phyloP scores from a whole-genome alignment of 2,888 invertebrate genomes.

The Elgonia sp. region DNA sequence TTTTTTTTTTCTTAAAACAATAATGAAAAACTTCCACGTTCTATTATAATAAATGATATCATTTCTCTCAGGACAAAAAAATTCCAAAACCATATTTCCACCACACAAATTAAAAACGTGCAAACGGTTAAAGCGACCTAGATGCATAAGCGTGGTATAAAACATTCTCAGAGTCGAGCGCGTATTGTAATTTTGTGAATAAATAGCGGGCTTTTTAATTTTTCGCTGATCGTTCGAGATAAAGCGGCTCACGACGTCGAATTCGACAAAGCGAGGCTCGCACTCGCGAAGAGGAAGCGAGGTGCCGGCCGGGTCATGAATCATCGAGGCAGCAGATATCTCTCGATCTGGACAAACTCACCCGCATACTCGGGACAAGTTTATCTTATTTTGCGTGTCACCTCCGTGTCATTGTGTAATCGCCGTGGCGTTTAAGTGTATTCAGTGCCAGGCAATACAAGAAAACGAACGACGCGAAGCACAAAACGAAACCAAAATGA shows the following conservation, averaged over 20 bases:
- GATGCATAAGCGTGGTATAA: background rate
- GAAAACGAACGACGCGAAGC: conserved; percentile 64
- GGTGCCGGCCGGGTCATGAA: conserved; percentile 77
- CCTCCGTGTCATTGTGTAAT: conserved; percentile 79
- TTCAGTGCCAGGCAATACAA: conserved; percentile 48
- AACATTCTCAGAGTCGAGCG: background rate
- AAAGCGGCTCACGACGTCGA: conserved; percentile 59
- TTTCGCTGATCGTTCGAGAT: conserved; percentile 52
- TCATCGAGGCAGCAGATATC: conserved; percentile 78
- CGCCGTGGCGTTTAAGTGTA: conserved; percentile 64
- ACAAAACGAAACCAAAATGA: conserved; percentile 71
- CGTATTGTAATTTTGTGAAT: conserved; percentile 52
- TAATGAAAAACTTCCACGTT: too few relatives aligned
- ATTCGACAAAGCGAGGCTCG: conserved; percentile 72
- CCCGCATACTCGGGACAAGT: conserved; percentile 80
- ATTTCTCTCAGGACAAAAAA: too few relatives aligned
- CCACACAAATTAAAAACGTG: too few relatives aligned
- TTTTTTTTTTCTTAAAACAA: too few relatives aligned
- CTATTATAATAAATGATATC: too few relatives aligned
- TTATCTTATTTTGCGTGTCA: conserved; percentile 81
- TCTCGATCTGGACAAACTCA: conserved; percentile 80
- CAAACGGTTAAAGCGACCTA: conserved; percentile 29
- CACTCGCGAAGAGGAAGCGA: conserved; percentile 70
- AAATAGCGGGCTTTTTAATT: conserved; percentile 55
- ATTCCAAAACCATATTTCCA: too few relatives aligned